Conservation (phyloP, 2,113 vertebrate species). For the Onychostoma macrolepis region DNA sequence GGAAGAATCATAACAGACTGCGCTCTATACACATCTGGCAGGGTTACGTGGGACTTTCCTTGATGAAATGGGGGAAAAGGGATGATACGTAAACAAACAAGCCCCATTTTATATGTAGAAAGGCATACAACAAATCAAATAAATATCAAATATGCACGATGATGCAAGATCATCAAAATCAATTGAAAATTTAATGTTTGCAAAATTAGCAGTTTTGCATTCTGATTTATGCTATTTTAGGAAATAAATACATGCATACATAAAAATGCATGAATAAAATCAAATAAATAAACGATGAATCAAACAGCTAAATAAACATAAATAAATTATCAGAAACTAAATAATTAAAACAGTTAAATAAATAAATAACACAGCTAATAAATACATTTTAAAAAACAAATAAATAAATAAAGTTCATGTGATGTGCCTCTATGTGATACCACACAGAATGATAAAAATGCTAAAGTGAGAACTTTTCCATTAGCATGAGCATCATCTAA, state of each 20-base stretch:
- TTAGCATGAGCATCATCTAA: background rate
- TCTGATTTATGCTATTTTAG: background rate
- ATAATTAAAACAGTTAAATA: too few species aligned
- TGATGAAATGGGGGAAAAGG: background rate
- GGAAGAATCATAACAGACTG: too few species aligned
- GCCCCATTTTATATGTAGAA: background rate
- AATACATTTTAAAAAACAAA: too few species aligned
- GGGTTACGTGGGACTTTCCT: conserved; percentile 40
- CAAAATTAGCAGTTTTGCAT: background rate
- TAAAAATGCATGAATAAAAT: too few species aligned
- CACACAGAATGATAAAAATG: background rate
- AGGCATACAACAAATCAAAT: background rate
- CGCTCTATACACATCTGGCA: conserved; percentile 39
- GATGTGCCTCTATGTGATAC: background rate
- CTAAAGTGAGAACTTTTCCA: background rate
- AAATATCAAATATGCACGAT: background rate
- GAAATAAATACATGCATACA: too few species aligned
- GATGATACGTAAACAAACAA: background rate
- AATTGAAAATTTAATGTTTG: too few species aligned
- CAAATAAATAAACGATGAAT: too few species aligned
- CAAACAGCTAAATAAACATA: too few species aligned
- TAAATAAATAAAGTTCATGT: too few species aligned
- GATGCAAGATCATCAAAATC: background rate
- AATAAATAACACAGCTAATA: too few species aligned
- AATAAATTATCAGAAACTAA: too few species aligned